Evolutionary conservation across 2,113 vertebrate species (phyloP).

Genomic region (Burhinus bistriatus): DNA sequence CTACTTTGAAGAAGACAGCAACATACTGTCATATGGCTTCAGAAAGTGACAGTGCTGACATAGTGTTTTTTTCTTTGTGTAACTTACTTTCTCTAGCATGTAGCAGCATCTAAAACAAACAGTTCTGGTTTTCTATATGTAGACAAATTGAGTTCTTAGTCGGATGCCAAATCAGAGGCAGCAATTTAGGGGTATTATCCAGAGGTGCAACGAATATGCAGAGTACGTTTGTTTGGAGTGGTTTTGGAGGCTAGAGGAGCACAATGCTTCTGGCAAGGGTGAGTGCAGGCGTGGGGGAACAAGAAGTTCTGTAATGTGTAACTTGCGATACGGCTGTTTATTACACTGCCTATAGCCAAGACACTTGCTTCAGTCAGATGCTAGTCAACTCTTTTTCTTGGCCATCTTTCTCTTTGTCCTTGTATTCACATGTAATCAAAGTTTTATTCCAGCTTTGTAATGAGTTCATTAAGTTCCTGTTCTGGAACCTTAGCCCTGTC

Average conservation of each 20-base stretch:
- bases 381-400: conserved; percentile 12
- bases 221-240: conserved; percentile 19
- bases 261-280: conserved; percentile 37
- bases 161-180: conserved; percentile 52
- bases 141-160: conserved; percentile 34
- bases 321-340: background rate
- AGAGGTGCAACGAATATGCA: conserved; percentile 18
- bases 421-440: background rate
- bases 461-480: conserved; percentile 6
- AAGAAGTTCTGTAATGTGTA: background rate
- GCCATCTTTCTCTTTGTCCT: background rate
- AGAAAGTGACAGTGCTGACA: conserved; percentile 57
- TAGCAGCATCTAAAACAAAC: conserved; percentile 41
- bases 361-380: background rate
- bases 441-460: conserved; percentile 18
- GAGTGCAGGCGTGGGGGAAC: background rate
- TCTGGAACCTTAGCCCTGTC: background rate
- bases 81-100: conserved; percentile 19
- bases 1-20: conserved; percentile 59
- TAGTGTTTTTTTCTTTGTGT: conserved; percentile 13
- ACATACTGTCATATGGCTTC: conserved; percentile 43
- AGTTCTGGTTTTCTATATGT: background rate
- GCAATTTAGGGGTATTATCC: conserved; percentile 41
- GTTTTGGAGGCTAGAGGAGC: conserved; percentile 22
- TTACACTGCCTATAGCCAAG: background rate